Evolutionary conservation across 2,888 invertebrate genomes (phyloP), one percentile per base, ranked within the genome.

Genomic region (Harpalus rubripes): DNA sequence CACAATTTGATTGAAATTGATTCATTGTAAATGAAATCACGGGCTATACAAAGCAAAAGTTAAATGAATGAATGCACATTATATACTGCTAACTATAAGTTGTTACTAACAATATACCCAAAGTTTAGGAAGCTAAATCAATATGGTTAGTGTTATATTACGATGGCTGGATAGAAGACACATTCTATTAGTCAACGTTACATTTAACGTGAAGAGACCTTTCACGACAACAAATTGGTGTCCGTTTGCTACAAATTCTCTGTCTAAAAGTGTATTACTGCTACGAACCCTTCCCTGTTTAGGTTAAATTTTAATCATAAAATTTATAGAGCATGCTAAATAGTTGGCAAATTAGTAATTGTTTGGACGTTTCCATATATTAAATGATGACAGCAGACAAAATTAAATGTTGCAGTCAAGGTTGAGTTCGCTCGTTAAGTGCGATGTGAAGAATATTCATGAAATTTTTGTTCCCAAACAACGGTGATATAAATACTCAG

Each of bases 261-360:
- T 18, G 0, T 56, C 76, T 22, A 76, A 56, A 76, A 76, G 76
- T 76, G 18, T 76, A 76, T 56, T 76, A 76, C 22, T 76, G 44
- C 18, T 52, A 52, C 18, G 32, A 58, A 56, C 58, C 58, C 58
- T 52, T 26, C 32, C 78, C n/a, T 78, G 59, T 26, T 78, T 78
- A 32, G 58, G 56, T 78, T 72, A 72, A 80, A 80, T 80, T 80
- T 80, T 80, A 80, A 61, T 80, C 63, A 63, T 80, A 52, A 80
- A 80, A 80, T 80, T 80, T 41, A 80, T 63, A 59, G 80, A 41
- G 44, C 80, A 61, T 80, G 61, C 41, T 61, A 16, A 61, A 80
- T 80, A 80, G 63, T 59, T 80, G 80, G 63, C 63, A 80, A 63
- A 80, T 80, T 80, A 63, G 61, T 63, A 80, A 59, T 61, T 61